Base-by-base conservation (phyloP, 2,797 vertebrate genomes). In the Pangasius sanitwongsei region DNA sequence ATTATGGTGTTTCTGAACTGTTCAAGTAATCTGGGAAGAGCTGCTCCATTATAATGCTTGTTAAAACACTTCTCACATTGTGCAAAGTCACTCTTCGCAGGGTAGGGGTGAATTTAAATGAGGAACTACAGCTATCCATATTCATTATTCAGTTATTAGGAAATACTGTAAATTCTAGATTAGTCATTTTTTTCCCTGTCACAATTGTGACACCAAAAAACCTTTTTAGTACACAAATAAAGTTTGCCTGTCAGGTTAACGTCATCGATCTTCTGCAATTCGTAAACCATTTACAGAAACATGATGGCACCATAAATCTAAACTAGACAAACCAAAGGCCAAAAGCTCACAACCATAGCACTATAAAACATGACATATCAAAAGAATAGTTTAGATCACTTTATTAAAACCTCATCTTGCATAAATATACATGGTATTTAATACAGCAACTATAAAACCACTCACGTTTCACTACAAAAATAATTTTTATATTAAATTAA, bases 321-420 rank as follows among this genome's bases (percentile, higher is more conserved):
- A 59, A 41, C 84, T 28, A 70, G 31, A 41, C 18, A 15, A 55
- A 55, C 28, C n/a, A n/a, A 59, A 86, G 31, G 53, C 25, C 12
- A 11, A 37, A 63, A 18, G 13, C 70, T 78, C 20, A 81, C 3
- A 41, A 12, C 31, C 20, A 25, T 34, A 15, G 11, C 25, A 31
- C 20, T 53, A 65, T 53, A 13, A 41, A 18, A 18, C 31, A 81
- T 3, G 13, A 70, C 82, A 70, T 6, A 81, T 28, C 6, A n/a
- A 55, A 28, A 8, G n/a, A 55, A 69, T 34, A 53, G 20, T 25
- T 53, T 55, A 50, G 23, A 90, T n/a, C 34, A n/a, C 89, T 94
- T 94, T 94, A 92, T 95, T 96, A 89, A 91, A 89, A 91, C 67
- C 6, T 78, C 15, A 80, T 89, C 28, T 92, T 88, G 91, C 89